Evolutionary conservation across 64 coral and sea anemone species (phyloP).

Genomic region (Exaiptasia diaphana): DNA sequence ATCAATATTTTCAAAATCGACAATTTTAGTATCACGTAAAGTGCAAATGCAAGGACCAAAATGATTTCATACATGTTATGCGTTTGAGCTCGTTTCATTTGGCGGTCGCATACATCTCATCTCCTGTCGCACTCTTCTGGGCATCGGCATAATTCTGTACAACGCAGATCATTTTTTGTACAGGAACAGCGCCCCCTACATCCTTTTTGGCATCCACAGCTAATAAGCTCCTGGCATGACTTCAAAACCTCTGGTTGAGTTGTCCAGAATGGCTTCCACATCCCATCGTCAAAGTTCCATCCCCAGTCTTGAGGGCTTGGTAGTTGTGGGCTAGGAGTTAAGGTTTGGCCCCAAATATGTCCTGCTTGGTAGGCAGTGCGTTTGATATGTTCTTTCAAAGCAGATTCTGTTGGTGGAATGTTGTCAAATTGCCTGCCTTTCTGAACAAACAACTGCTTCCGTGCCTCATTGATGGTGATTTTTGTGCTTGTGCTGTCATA

Average conservation of each 20-base stretch:
- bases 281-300: conserved; percentile 21
- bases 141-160: not conserved
- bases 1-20: not conserved
- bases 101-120: not conserved
- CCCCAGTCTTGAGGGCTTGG: conserved; percentile 40
- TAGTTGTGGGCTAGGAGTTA: conserved; percentile 26
- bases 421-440: conserved; percentile 54
- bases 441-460: conserved; percentile 65
- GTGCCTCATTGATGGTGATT: conserved; percentile 13
- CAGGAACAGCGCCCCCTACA: conserved; percentile 24
- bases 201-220: conserved; percentile 39
- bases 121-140: not conserved
- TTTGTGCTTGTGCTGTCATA: conserved; percentile 38
- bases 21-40: not conserved
- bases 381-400: conserved; percentile 16
- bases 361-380: conserved; percentile 20
- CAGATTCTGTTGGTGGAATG: conserved; percentile 33
- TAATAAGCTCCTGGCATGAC: conserved; percentile 24
- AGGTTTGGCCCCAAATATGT: conserved; percentile 56
- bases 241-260: conserved; percentile 5
- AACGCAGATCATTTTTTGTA: not conserved
- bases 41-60: too few species aligned
- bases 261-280: conserved; percentile 62
- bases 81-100: too few species aligned
- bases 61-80: too few species aligned